Evolutionary conservation across 2,113 vertebrate genomes (phyloP), one percentile per base, ranked within the genome.

Genomic region (Chroicocephalus ridibundus): DNA sequence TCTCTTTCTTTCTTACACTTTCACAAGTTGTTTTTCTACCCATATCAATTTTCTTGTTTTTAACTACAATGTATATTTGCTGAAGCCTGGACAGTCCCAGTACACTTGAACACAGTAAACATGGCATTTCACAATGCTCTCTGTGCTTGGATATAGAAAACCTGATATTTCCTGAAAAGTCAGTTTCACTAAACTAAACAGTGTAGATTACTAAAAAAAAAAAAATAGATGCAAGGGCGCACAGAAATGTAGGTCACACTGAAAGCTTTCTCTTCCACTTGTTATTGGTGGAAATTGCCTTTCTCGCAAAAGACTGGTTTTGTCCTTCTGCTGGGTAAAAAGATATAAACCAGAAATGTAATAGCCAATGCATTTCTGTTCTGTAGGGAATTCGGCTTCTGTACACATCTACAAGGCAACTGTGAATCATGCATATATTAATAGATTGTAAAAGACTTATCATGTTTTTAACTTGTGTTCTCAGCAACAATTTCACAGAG

Each of bases 91-190:
- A 79, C 81, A 94, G 86, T 70, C 83, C 83, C 36, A 32, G 70
- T 86, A 82, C 84, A 69, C 46, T 69, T 61, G 83, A 62, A 79
- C 81, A 76, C 29, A 60, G 83, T 87, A 94, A 96, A 94, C 89
- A 94, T 1, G 3, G n/a, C 58, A 89, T 96, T 96, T 95, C 93
- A 91, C 93, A 94, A 93, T 12, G 6, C 34, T 65, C 9, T 54
- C 57, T 69, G 66, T 75, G 42, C 61, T 86, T 89, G 61, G 74
- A 66, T 76, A 66, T 58, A 94, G 70, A 94, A 94, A 94, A 84
- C 15, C 54, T 65, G 29, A 9, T 90, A 93, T 91, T 93, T 94
- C 54, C 88, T 91, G 93, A 96, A 94, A 89, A 96, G 62, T 77
- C 3, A 2, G 29, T 85, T 96, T 92, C 31, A 65, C 77, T 84